Conservation (phyloP, 1,140 invertebrate species). For the Drosophila tristis region DNA sequence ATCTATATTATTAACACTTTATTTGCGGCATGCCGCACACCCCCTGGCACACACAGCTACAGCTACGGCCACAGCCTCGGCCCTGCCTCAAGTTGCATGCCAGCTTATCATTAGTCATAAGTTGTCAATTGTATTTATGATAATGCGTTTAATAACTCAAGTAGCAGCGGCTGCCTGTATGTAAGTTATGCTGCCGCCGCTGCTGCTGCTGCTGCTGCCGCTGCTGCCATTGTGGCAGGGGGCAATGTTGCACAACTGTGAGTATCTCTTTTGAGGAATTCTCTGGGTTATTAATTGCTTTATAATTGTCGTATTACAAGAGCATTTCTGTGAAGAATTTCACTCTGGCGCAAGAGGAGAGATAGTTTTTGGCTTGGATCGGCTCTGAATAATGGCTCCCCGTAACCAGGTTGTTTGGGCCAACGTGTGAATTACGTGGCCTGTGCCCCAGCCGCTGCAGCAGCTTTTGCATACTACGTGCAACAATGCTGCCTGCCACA, state of each 20-base stretch:
- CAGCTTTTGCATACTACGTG: slow-evolving; percentile 78
- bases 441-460: slow-evolving; percentile 11
- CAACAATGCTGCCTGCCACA: slow-evolving; percentile 71
- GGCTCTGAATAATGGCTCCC: slow-evolving; percentile 20
- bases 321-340: slow-evolving; percentile 32
- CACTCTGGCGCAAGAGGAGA: slow-evolving; percentile 7
- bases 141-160: slow-evolving; percentile 83
- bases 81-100: slow-evolving; percentile 66
- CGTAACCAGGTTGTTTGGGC: slow-evolving; percentile 63
- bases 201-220: slow-evolving; percentile 43
- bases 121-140: slow-evolving; percentile 82
- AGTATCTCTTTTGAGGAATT: slow-evolving; percentile 35
- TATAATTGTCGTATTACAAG: slow-evolving; percentile 44
- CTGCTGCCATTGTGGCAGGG: slow-evolving; percentile 28
- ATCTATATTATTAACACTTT: slow-evolving; percentile 83
- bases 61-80: slow-evolving; percentile 1
- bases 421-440: slow-evolving; percentile 81
- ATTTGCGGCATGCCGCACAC: slow-evolving; percentile 53
- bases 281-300: slow-evolving; percentile 50
- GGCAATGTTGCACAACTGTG: slow-evolving; percentile 30
- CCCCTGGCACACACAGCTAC: background rate
- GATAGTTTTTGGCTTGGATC: background rate
- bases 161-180: slow-evolving; percentile 45
- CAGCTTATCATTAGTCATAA: slow-evolving; percentile 82
- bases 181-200: slow-evolving; percentile 60